Conservation (phyloP, 92 coral and sea anemone genomes). For the Umimayanthus kanabou region DNA sequence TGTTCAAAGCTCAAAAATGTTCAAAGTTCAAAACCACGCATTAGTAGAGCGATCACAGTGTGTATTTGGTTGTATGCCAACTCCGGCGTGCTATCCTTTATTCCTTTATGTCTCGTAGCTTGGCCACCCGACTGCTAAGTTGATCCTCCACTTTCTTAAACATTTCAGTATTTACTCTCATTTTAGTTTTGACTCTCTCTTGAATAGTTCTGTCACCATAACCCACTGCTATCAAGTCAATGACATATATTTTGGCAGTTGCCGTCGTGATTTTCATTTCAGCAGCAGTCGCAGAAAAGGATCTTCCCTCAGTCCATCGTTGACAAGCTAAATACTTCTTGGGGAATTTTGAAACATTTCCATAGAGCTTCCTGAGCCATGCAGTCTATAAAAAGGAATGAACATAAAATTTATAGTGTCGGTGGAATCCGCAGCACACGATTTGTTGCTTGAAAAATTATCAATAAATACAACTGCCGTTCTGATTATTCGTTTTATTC, state of each 20-base stretch:
- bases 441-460: conserved; percentile 15
- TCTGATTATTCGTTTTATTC: conserved; percentile 12
- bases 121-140: conserved; percentile 20
- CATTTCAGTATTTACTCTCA: not conserved
- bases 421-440: conserved; percentile 30
- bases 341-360: conserved; percentile 28
- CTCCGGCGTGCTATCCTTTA: conserved; percentile 13
- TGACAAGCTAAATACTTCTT: conserved; percentile 3
- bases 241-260: conserved; percentile 21
- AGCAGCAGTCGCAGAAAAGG: conserved; percentile 8
- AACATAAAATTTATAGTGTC: not conserved
- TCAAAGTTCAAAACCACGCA: conserved; percentile 22
- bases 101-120: conserved; percentile 21
- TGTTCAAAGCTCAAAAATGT: conserved; percentile 4
- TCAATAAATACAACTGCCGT: conserved; percentile 35
- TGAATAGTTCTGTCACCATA: conserved; percentile 8
- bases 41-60: conserved; percentile 20
- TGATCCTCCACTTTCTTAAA: conserved; percentile 26
- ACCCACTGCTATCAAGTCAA: conserved; percentile 1
- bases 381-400: conserved; percentile 25
- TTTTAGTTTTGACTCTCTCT: conserved; percentile 18
- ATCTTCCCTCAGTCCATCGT: not conserved
- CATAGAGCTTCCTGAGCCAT: conserved; percentile 28
- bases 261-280: conserved; percentile 33
- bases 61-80: conserved; percentile 28